A percentile compares a stretch with the other conserved stretches of the same genome.
phyloP scores from a whole-genome alignment of 2,113 vertebrate species.

The Phocoena phocoena region DNA sequence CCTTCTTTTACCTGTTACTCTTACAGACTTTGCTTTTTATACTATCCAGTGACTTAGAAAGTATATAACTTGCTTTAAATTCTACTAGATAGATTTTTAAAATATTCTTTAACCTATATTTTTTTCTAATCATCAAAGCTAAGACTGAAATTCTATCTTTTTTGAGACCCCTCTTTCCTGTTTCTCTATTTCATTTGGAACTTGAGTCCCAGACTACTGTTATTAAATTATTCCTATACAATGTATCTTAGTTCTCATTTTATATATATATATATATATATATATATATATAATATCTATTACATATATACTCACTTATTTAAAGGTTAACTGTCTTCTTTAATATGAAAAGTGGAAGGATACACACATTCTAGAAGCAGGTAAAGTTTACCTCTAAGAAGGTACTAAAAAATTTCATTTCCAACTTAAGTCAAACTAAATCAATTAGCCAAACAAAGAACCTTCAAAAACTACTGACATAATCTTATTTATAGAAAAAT shows the following conservation, averaged over 20 bases:
- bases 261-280: not conserved
- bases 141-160: not conserved
- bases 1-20: not conserved
- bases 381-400: slow-evolving; percentile 4
- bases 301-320: not conserved
- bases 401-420: slow-evolving; percentile 22
- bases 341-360: slow-evolving; percentile 34
- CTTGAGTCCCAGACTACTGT: not conserved
- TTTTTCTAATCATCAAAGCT: slow-evolving; percentile 1
- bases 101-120: not conserved
- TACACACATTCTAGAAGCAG: not conserved
- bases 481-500: not conserved
- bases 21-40: not conserved
- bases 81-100: not conserved
- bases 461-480: not conserved
- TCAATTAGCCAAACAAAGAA: not conserved
- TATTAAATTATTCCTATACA: slow-evolving; percentile 29
- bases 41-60: not conserved
- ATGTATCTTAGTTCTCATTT: not conserved
- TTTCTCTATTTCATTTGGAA: not conserved
- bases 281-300: not conserved
- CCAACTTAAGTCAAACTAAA: not conserved
- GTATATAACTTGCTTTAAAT: slow-evolving; percentile 19
- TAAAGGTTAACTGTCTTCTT: slow-evolving; percentile 14
- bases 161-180: not conserved